Conservation (phyloP, 2,888 invertebrate species). For the Oscheius sp. region DNA sequence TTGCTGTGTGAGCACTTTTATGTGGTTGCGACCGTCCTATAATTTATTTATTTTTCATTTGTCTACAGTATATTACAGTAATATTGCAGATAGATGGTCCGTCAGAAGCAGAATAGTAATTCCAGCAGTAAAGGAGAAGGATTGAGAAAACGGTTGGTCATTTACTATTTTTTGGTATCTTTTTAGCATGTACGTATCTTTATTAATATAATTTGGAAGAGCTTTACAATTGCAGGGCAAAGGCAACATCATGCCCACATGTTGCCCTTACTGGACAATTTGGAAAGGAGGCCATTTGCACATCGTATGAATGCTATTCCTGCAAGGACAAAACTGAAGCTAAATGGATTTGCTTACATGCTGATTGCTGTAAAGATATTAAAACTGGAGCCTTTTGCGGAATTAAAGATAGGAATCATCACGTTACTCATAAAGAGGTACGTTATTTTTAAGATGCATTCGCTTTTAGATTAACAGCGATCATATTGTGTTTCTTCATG, state of each 20-base stretch:
- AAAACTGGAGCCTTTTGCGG: constrained; percentile 36
- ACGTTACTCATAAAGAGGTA: constrained; percentile 38
- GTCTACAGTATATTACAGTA: neutral
- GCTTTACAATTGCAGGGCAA: neutral
- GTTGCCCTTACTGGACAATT: constrained; percentile 6
- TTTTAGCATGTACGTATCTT: no score
- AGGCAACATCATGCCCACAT: constrained; percentile 21
- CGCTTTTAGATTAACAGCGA: constrained; percentile 15
- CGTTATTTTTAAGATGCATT: neutral
- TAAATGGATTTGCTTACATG: constrained; percentile 43
- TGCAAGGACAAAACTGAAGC: constrained; percentile 23
- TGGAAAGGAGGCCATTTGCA: constrained; percentile 6
- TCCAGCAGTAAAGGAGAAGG: constrained; percentile 13
- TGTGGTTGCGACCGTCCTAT: neutral
- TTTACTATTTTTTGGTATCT: neutral
- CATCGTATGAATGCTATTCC: neutral
- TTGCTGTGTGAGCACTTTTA: neutral
- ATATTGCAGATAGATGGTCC: neutral
- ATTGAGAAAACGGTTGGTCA: constrained; percentile 1
- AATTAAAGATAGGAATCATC: constrained; percentile 31
- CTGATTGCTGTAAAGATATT: constrained; percentile 24
- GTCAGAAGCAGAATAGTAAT: constrained; percentile 6
- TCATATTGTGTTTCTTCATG: constrained; percentile 31
- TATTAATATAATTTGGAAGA: neutral
- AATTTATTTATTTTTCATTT: neutral